Conservation (phyloP, 2,888 invertebrate genomes). For the Drosophila basisetae region DNA sequence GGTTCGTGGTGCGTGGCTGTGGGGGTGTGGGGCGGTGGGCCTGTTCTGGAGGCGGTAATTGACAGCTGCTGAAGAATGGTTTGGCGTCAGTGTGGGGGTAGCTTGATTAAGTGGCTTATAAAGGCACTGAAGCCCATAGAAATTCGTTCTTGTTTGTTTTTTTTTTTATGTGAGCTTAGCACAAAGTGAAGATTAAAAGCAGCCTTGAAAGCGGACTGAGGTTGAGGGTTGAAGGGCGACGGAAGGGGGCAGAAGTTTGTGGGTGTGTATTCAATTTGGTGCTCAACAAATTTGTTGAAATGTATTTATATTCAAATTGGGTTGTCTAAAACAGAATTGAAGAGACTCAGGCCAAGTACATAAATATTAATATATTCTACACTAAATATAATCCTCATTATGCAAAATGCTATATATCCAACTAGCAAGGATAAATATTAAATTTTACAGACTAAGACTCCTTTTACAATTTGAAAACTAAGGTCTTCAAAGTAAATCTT, state of each 20-base stretch:
- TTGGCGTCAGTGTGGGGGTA: conserved; percentile 11
- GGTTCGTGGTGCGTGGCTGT: not conserved
- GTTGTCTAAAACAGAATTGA: conserved; percentile 1
- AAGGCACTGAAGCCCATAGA: conserved; percentile 42
- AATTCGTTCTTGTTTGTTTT: conserved; percentile 11
- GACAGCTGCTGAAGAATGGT: conserved; percentile 50
- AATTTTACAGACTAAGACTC: not conserved
- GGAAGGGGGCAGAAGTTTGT: not conserved
- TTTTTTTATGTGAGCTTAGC: conserved; percentile 38
- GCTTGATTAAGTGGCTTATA: conserved; percentile 65
- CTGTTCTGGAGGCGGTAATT: conserved; percentile 44
- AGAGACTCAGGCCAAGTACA: not conserved
- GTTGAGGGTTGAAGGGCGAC: not conserved
- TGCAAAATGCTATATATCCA: not conserved
- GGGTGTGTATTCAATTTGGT: conserved; percentile 23
- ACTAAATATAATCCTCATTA: not conserved
- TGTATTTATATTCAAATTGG: conserved; percentile 26
- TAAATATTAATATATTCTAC: not conserved
- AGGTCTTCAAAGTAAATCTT: not conserved
- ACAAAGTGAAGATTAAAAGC: conserved; percentile 51
- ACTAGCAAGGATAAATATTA: not conserved
- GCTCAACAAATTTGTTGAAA: conserved; percentile 22
- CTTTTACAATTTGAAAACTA: not conserved
- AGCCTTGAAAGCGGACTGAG: conserved; percentile 1
- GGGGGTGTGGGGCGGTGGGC: not conserved